Evolutionary conservation across 1,140 invertebrate genomes (phyloP), one percentile per base, ranked within the genome.

Genomic region (Listronotus bonariensis): DNA sequence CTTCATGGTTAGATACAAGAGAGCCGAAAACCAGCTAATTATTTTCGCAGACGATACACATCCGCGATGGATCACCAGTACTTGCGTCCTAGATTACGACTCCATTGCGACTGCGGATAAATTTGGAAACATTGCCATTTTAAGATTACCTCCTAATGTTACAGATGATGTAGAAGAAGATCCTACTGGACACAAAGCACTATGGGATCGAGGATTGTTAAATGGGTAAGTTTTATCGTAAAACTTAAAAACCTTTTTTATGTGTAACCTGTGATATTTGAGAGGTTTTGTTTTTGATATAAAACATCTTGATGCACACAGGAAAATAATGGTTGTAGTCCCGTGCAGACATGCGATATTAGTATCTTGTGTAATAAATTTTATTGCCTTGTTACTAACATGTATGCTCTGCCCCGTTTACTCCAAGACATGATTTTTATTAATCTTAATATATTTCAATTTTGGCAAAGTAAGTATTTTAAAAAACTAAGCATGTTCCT

Each of bases 111-210:
- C 92, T 36, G 94, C 93, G 3, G 98, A 99, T 79, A 99, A 99
- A 80, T 99, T 99, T 86, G 98, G 97, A n/a, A 99, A 98, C 77
- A 86, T 99, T 68, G 87, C 90, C 57, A 87, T 98, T 65, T 90
- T 98, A 68, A 85, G 97, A 15, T 78, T 99, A 32, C 93, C 96
- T 0, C 86, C 88, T 51, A 93, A 93, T 64, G 90, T 97, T 0
- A 93, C 89, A 20, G 97, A 99, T 81, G 96, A 99, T 75, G 95
- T 99, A 0, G 97, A 99, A 76, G 97, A 99, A 82, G 97, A 99
- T 84, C 97, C 97, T 0, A 99, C 97, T 0, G 97, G 97, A 14
- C 97, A 96, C 70, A 98, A 98, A 81, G 93, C 96, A 2, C 80
- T 99, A 0, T 99, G 97, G 97, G 97, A 99, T 80, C 86, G 97